Conservation (phyloP, 23 tunicate species). For the Styela clava region DNA sequence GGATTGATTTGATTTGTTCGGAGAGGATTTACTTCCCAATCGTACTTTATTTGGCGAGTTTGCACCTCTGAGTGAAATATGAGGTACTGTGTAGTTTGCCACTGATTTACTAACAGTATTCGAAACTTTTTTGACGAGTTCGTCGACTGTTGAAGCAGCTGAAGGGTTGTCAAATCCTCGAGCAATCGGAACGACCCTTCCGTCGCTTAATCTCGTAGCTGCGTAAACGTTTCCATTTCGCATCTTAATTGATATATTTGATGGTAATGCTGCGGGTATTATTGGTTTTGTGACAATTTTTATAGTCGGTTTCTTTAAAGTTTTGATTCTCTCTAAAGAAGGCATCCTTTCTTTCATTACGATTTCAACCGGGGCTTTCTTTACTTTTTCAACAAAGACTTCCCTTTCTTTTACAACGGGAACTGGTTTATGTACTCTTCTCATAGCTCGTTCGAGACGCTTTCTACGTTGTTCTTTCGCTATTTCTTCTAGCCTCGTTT, state of each 20-base stretch:
- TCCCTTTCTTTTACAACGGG: neutral
- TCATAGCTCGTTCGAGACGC: neutral
- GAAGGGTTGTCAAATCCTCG: constrained; percentile 30
- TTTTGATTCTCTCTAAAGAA: constrained; percentile 7
- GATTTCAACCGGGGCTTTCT: neutral
- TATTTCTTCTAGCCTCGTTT: constrained; percentile 9
- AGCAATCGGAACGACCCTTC: constrained; percentile 55
- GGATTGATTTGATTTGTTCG: too few relatives aligned
- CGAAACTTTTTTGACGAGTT: neutral
- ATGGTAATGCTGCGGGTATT: constrained; percentile 11
- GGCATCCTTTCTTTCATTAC: constrained; percentile 23
- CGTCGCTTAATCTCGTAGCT: constrained; percentile 63
- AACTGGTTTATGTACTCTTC: neutral
- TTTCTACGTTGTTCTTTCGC: constrained; percentile 9
- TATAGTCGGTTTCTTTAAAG: neutral
- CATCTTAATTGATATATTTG: constrained; percentile 38
- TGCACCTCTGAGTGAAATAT: neutral
- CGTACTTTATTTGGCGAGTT: neutral
- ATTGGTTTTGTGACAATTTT: neutral
- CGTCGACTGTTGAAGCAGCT: constrained; percentile 34
- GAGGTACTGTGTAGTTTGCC: neutral
- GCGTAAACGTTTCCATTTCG: constrained; percentile 58
- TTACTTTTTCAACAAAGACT: neutral
- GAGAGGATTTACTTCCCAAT: too few relatives aligned
- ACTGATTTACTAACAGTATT: neutral